phyloP scores from a whole-genome alignment of 2,888 invertebrate species.

The Brenthis daphne region DNA sequence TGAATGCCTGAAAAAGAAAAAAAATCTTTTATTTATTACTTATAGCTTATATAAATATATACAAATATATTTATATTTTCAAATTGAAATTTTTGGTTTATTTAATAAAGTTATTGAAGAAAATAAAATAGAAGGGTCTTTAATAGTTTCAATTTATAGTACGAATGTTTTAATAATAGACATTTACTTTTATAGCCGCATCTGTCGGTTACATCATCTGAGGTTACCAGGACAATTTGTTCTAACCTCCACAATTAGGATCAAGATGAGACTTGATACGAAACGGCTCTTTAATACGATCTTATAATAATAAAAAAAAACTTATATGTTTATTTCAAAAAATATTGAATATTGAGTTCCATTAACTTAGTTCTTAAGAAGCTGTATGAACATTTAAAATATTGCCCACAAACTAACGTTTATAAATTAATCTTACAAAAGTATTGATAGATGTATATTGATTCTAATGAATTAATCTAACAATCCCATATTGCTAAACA shows the following conservation, averaged over 20 bases:
- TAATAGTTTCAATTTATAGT: slow-evolving; percentile 20
- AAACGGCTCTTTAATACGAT: slow-evolving; percentile 8
- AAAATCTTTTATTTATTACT: too few species aligned
- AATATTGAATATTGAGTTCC: neutral
- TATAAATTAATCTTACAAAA: too few species aligned
- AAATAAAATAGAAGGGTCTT: neutral
- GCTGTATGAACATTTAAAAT: too few species aligned
- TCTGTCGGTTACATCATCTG: slow-evolving; percentile 38
- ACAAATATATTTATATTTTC: too few species aligned
- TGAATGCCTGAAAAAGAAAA: slow-evolving; percentile 43
- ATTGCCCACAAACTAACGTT: too few species aligned
- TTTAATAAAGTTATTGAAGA: neutral
- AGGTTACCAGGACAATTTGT: slow-evolving; percentile 47
- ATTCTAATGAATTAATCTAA: too few species aligned
- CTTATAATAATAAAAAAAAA: neutral
- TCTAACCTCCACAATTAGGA: slow-evolving; percentile 47
- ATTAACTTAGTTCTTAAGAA: too few species aligned
- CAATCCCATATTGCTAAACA: too few species aligned
- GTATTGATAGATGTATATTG: too few species aligned
- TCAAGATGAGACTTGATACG: slow-evolving; percentile 25
- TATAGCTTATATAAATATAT: neutral
- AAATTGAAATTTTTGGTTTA: neutral
- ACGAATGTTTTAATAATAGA: slow-evolving; percentile 16
- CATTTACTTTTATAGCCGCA: slow-evolving; percentile 22
- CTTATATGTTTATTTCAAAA: neutral